Percentiles rank a stretch among this genome's conserved stretches.
Evolutionary conservation across 2,113 vertebrate genomes (phyloP).

Genomic region (Oreochromis tanganicae): DNA sequence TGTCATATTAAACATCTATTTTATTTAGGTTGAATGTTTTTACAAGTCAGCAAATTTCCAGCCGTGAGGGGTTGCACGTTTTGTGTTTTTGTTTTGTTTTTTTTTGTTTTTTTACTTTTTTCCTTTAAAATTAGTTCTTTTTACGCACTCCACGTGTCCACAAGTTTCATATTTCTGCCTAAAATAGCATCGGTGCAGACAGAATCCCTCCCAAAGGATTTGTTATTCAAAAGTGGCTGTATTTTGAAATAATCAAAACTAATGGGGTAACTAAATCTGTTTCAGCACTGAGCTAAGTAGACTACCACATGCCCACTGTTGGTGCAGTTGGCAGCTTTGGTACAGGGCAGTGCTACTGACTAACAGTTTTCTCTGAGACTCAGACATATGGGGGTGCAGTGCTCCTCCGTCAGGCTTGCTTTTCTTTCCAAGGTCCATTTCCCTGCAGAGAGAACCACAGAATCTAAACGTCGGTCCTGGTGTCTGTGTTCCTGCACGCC

Average conservation of each 20-base stretch:
- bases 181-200: background rate
- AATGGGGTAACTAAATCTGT: conserved; percentile 34
- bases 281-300: conserved; percentile 4
- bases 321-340: background rate
- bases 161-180: conserved; percentile 4
- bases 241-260: conserved; percentile 26
- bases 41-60: background rate
- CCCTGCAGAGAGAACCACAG: conserved; percentile 50
- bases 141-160: background rate
- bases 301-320: conserved; percentile 21
- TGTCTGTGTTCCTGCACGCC: conserved; percentile 51
- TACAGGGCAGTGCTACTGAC: conserved; percentile 29
- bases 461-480: conserved; percentile 47
- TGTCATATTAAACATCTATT: background rate
- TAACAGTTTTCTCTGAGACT: conserved; percentile 49
- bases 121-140: background rate
- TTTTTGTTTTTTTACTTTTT: background rate
- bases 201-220: background rate
- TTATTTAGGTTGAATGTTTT: background rate
- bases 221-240: conserved; percentile 10
- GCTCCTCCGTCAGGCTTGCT: conserved; percentile 32
- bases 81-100: background rate
- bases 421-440: conserved; percentile 58
- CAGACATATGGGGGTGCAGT: conserved; percentile 27
- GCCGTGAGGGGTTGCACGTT: background rate